These are phyloP conservation scores for Drosophila gunungcola DNA, from an alignment of 1,140 invertebrate species.

Conservation along the genomic window DNA sequence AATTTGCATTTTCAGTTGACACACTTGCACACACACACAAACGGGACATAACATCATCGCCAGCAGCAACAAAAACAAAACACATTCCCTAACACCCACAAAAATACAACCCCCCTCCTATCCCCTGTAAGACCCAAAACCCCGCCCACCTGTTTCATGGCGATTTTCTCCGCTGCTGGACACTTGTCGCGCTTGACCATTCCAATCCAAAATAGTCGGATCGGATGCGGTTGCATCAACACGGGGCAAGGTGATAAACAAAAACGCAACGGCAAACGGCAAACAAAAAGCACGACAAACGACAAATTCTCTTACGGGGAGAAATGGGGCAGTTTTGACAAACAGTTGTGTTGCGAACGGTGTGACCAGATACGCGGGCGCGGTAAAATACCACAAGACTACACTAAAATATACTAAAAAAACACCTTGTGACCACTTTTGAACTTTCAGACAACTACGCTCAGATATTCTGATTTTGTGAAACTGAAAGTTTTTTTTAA, in stretches of 20 bases:
- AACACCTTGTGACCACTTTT: too few relatives aligned
- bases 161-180: slow-evolving; percentile 31
- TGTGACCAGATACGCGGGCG: too few relatives aligned
- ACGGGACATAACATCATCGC: slow-evolving; percentile 40
- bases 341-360: too few relatives aligned
- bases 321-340: too few relatives aligned
- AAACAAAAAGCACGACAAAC: slow-evolving; percentile 32
- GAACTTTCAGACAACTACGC: too few relatives aligned
- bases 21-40: slow-evolving; percentile 16
- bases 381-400: too few relatives aligned
- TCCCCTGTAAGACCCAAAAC: slow-evolving; percentile 3
- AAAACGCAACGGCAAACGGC: slow-evolving; percentile 24
- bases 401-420: too few relatives aligned
- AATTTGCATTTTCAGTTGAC: slow-evolving; percentile 42
- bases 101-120: background rate
- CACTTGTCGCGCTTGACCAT: slow-evolving; percentile 27
- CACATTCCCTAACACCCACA: slow-evolving; percentile 11
- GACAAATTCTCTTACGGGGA: background rate
- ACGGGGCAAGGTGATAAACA: slow-evolving; percentile 11
- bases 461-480: too few relatives aligned
- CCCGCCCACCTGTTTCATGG: slow-evolving; percentile 68
- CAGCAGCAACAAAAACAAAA: slow-evolving; percentile 11
- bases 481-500: too few relatives aligned
- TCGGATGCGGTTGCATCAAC: background rate
- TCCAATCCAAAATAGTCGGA: slow-evolving; percentile 1